phyloP scores from a whole-genome alignment of 2,113 vertebrate species.

The Ranitomeya imitator region DNA sequence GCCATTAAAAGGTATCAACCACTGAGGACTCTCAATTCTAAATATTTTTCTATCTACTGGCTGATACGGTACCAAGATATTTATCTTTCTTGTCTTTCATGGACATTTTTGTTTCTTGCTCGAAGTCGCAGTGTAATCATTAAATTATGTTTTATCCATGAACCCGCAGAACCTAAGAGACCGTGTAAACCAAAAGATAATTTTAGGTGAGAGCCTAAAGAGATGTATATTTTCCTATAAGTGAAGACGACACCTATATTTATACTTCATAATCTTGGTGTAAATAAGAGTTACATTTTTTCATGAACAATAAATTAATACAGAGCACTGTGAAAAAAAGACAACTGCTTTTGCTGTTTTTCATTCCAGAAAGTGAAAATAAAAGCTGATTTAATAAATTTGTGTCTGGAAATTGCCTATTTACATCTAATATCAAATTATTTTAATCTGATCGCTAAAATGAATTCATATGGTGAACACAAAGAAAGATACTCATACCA shows the following conservation, averaged over 20 bases:
- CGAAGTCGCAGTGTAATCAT: no score
- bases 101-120: background rate
- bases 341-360: background rate
- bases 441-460: background rate
- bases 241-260: background rate
- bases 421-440: background rate
- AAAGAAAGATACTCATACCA: no score
- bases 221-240: conserved; percentile 26
- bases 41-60: no score
- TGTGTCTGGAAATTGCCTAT: background rate
- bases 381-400: conserved; percentile 1
- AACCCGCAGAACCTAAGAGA: background rate
- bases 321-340: background rate
- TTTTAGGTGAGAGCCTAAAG: background rate
- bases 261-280: conserved; percentile 11
- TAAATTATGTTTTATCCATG: background rate
- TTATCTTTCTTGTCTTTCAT: no score
- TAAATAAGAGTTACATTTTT: conserved; percentile 24
- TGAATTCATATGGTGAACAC: no score
- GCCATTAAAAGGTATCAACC: no score
- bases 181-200: background rate
- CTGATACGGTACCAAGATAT: no score
- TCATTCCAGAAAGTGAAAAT: background rate
- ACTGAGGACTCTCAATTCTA: no score
- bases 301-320: conserved; percentile 29